A percentile compares a stretch with the other conserved stretches of the same genome.
These are phyloP conservation scores for Microchirus variegatus DNA, from an alignment of 2,797 vertebrate species.

Conservation along the genomic window DNA sequence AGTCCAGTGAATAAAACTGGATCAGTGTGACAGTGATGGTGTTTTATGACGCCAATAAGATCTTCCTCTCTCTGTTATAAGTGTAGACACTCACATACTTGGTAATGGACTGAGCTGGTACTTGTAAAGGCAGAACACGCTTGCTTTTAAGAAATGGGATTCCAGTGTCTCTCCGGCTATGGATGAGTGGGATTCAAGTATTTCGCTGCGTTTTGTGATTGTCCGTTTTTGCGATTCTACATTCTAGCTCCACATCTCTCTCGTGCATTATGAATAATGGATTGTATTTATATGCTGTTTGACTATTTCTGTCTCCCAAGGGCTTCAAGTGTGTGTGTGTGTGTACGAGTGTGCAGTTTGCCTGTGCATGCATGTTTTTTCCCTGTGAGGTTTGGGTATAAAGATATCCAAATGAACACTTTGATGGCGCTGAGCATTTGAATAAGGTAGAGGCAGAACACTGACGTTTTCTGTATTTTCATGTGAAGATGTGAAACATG, in stretches of 20 bases:
- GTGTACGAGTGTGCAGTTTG: neutral
- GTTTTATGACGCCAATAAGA: slow-evolving; percentile 73
- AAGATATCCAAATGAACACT: slow-evolving; percentile 15
- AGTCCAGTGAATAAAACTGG: slow-evolving; percentile 60
- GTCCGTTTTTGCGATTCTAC: slow-evolving; percentile 22
- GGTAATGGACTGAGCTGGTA: slow-evolving; percentile 56
- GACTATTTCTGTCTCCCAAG: slow-evolving; percentile 43
- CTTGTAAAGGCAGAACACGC: slow-evolving; percentile 51
- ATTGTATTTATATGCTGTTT: slow-evolving; percentile 54
- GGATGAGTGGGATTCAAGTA: slow-evolving; percentile 33
- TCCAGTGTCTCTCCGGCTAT: slow-evolving; percentile 38
- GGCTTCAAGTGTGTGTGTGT: slow-evolving; percentile 34
- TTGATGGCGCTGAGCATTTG: slow-evolving; percentile 11
- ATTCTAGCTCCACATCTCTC: slow-evolving; percentile 32
- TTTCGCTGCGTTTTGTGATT: slow-evolving; percentile 39
- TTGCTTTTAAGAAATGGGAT: slow-evolving; percentile 36
- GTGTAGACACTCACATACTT: slow-evolving; percentile 35
- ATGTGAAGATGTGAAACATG: no score
- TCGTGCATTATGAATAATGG: slow-evolving; percentile 68
- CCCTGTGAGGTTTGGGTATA: slow-evolving; percentile 2
- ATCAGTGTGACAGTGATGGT: slow-evolving; percentile 70
- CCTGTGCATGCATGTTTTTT: neutral
- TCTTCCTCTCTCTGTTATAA: slow-evolving; percentile 29
- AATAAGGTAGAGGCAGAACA: slow-evolving; percentile 18
- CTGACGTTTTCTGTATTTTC: neutral